Evolutionary conservation across 2,113 vertebrate genomes (phyloP).

Genomic region (Mandrillus leucophaeus): DNA sequence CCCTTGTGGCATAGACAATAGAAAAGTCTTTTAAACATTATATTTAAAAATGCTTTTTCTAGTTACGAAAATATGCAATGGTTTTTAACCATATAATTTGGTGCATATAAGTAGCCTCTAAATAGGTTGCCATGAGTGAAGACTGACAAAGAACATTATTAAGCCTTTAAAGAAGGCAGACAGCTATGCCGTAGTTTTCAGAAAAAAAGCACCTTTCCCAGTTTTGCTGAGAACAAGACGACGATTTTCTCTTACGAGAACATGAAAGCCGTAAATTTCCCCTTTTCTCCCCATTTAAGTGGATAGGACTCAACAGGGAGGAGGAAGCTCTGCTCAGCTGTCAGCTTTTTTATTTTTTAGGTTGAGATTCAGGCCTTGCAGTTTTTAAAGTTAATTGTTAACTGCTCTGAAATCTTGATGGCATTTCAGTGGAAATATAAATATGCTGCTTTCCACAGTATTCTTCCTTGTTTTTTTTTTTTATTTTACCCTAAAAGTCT

Average conservation of each 20-base stretch:
- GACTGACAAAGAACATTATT: slow-evolving; percentile 51
- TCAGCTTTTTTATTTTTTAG: slow-evolving; percentile 53
- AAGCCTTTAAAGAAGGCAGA: slow-evolving; percentile 56
- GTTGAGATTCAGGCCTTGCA: slow-evolving; percentile 53
- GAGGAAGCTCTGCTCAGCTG: background rate
- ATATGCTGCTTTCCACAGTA: background rate
- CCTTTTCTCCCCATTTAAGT: too few relatives aligned
- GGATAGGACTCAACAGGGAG: background rate
- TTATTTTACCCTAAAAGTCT: slow-evolving; percentile 57
- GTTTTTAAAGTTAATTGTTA: slow-evolving; percentile 62
- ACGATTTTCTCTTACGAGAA: slow-evolving; percentile 63
- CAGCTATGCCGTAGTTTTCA: background rate
- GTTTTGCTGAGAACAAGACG: slow-evolving; percentile 47
- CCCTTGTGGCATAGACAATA: background rate
- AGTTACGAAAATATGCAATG: slow-evolving; percentile 8
- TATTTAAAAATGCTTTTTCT: slow-evolving; percentile 64
- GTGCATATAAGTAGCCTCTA: slow-evolving; percentile 64
- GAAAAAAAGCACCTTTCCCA: slow-evolving; percentile 32
- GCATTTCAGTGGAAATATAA: slow-evolving; percentile 27
- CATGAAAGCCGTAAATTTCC: slow-evolving; percentile 57
- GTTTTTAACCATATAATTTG: slow-evolving; percentile 67
- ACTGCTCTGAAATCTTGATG: slow-evolving; percentile 17
- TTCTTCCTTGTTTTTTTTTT: slow-evolving; percentile 23
- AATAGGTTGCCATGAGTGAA: slow-evolving; percentile 2
- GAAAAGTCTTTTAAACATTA: slow-evolving; percentile 14